phyloP scores from a whole-genome alignment of 2,888 invertebrate species.

The Idaea biselata region DNA sequence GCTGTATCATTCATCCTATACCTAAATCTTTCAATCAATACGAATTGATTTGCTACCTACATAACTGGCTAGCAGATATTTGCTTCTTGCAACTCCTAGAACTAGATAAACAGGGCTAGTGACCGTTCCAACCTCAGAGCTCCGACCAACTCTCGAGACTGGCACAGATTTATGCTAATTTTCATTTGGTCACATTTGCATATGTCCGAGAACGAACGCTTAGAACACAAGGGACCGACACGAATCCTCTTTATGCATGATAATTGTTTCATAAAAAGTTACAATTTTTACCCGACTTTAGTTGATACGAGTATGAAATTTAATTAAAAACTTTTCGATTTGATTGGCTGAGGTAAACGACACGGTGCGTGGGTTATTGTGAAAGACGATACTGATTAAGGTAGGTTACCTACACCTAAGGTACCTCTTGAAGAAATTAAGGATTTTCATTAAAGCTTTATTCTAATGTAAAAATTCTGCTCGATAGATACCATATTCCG shows the following conservation, averaged over 20 bases:
- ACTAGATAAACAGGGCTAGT: not conserved
- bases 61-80: no score
- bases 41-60: no score
- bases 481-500: no score
- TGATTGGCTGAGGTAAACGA: slow-evolving; percentile 8
- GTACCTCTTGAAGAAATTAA: not conserved
- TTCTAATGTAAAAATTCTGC: not conserved
- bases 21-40: no score
- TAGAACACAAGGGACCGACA: slow-evolving; percentile 9
- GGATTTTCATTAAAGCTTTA: not conserved
- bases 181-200: slow-evolving; percentile 26
- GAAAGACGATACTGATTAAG: not conserved
- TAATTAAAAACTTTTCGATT: slow-evolving; percentile 6
- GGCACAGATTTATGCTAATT: slow-evolving; percentile 29
- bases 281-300: slow-evolving; percentile 31
- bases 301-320: slow-evolving; percentile 16
- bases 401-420: no score
- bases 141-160: slow-evolving; percentile 14
- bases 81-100: not conserved
- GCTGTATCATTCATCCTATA: no score
- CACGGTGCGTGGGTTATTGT: not conserved
- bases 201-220: slow-evolving; percentile 17
- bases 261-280: slow-evolving; percentile 55
- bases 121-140: not conserved
- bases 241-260: slow-evolving; percentile 44